Evolutionary conservation across 2,888 invertebrate genomes (phyloP).

Genomic region (Dynastes grantii): DNA sequence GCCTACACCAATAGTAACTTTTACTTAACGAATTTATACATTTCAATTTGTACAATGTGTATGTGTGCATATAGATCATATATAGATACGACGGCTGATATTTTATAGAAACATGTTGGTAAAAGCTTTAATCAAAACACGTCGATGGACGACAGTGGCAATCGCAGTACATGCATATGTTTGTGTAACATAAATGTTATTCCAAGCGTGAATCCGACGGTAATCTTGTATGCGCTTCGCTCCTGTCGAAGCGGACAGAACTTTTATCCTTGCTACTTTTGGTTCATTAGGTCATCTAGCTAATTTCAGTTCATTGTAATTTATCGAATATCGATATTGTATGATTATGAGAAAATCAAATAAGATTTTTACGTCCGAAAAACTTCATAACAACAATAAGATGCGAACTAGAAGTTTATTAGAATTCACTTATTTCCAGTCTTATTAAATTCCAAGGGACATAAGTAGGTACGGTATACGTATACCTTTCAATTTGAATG

Average conservation of each 20-base stretch:
- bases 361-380: not conserved
- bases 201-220: conserved; percentile 16
- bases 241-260: conserved; percentile 17
- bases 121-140: conserved; percentile 12
- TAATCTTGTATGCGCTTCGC: conserved; percentile 3
- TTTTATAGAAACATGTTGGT: not conserved
- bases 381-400: not conserved
- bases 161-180: not conserved
- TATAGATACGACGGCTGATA: not conserved
- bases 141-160: conserved; percentile 11
- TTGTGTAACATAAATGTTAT: conserved; percentile 29
- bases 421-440: too few species aligned
- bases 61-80: not conserved
- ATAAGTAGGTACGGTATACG: too few species aligned
- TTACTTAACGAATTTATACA: conserved; percentile 36
- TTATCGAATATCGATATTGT: conserved; percentile 7
- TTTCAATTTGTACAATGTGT: conserved; percentile 21
- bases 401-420: not conserved
- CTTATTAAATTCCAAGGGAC: too few species aligned
- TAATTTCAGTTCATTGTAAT: conserved; percentile 11
- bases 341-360: too few species aligned
- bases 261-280: conserved; percentile 40
- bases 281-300: conserved; percentile 8
- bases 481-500: too few species aligned
- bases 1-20: conserved; percentile 59